Evolutionary conservation across 2,888 invertebrate genomes (phyloP), one percentile per base, ranked within the genome.

Genomic region (Cenopis cana): DNA sequence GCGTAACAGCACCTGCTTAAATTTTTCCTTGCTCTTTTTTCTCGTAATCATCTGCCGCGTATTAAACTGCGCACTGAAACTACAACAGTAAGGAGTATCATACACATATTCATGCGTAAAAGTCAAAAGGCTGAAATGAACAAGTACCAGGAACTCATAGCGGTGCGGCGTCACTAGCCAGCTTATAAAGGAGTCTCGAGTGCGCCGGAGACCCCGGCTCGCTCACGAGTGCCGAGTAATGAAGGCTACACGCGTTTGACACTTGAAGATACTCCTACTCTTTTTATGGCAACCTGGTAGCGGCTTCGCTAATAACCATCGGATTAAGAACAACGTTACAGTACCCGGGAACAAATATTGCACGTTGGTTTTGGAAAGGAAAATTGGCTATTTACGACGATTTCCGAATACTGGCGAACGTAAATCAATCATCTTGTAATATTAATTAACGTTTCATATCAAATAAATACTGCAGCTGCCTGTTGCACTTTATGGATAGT

Each of bases 171-270:
- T 76, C 77, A 76, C 77, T 79, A 77, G 80, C 77, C 73, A 78
- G 82, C 82, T 85, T 83, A 85, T 84, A 82, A 82, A 83, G 82
- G 82, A 83, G 81, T 82, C 84, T 83, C 74, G 76, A 85, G 83
- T 81, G 80, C 77, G 76, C 75, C 76, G 76, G 78, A 79, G 80
- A 75, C 77, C 77, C 74, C 72, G 75, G 75, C 77, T 72, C 77
- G 77, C 74, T 76, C 65, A 78, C 75, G 74, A 83, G 81, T 75
- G 78, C 74, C 75, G 75, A 75, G 75, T 76, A 78, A 78, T 81
- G 82, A 79, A 76, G 73, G 78, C 80, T 77, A 79, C 81, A 78
- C 75, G 76, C 79, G 76, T 78, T 76, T 74, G 75, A 76, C 79
- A 75, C 76, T 71, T 73, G 72, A 68, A 74, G 69, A 73, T 74